phyloP scores from a whole-genome alignment of 2,797 vertebrate genomes.

The Prunella strophiata region DNA sequence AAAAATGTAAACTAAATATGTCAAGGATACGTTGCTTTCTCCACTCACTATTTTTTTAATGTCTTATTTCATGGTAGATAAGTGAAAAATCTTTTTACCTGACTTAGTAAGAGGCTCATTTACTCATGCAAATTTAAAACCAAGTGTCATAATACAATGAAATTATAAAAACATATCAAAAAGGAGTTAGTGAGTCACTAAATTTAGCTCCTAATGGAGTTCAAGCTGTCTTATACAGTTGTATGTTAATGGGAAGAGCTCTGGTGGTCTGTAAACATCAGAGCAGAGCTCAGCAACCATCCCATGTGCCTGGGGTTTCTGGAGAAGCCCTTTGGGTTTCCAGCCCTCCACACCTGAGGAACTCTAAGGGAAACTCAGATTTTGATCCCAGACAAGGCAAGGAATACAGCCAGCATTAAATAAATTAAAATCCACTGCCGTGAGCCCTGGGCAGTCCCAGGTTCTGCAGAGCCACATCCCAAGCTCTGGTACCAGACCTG shows the following conservation, averaged over 20 bases:
- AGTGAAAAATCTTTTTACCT: constrained; percentile 63
- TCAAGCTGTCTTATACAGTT: constrained; percentile 20
- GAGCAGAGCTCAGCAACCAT: not conserved
- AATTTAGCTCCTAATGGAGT: constrained; percentile 59
- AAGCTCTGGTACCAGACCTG: not conserved
- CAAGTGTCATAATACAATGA: constrained; percentile 71
- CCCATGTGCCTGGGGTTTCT: rapidly evolving
- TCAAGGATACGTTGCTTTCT: constrained; percentile 37
- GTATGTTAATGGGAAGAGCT: not conserved
- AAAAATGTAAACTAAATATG: constrained; percentile 52
- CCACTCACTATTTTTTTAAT: constrained; percentile 36
- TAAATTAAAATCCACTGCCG: not conserved
- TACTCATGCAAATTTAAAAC: constrained; percentile 67
- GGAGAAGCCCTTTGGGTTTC: not conserved
- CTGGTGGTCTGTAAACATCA: not conserved
- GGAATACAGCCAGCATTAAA: not conserved
- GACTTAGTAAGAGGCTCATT: constrained; percentile 63
- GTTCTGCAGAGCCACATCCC: not conserved
- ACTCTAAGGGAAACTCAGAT: not conserved
- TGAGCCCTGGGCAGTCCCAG: not conserved
- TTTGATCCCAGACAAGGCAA: not conserved
- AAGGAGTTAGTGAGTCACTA: constrained; percentile 65
- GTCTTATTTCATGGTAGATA: constrained; percentile 61
- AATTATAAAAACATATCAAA: constrained; percentile 66
- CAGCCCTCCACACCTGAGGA: not conserved